Evolutionary conservation across 2,113 vertebrate genomes (phyloP).

Genomic region (Tinamus guttatus): DNA sequence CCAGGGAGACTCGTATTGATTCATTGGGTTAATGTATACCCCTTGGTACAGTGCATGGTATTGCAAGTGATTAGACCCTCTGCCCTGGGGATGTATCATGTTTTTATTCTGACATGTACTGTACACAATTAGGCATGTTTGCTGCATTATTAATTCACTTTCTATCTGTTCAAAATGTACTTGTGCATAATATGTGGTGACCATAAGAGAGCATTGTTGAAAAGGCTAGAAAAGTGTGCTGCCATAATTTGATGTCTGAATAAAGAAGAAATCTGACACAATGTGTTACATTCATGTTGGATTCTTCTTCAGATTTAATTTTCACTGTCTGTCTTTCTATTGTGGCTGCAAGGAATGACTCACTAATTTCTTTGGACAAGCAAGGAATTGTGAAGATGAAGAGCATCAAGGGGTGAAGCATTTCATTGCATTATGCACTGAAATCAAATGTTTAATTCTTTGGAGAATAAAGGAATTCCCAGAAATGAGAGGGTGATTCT

Average conservation of each 20-base stretch:
- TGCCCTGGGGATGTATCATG: slow-evolving; percentile 37
- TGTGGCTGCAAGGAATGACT: not conserved
- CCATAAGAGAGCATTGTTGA: not conserved
- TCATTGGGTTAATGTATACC: slow-evolving; percentile 37
- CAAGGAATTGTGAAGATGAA: not conserved
- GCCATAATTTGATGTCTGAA: not conserved
- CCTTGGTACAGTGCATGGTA: not conserved
- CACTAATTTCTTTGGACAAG: not conserved
- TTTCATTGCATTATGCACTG: not conserved
- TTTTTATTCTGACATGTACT: slow-evolving; percentile 15
- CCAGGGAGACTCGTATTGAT: slow-evolving; percentile 44
- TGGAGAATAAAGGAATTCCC: not conserved
- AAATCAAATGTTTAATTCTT: not conserved
- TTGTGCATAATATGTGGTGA: not conserved
- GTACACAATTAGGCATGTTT: not conserved
- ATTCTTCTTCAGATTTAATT: not conserved
- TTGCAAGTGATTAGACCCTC: slow-evolving; percentile 56
- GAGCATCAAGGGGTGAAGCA: not conserved
- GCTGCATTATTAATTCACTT: slow-evolving; percentile 16
- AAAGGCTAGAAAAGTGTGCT: not conserved
- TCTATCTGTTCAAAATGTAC: slow-evolving; percentile 32
- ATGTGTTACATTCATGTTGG: not conserved
- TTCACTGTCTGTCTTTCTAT: not conserved
- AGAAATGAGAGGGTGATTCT: not conserved
- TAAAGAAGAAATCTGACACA: not conserved